Conservation (phyloP, 1,140 invertebrate species). For the Cyrtorhinus lividipennis region DNA sequence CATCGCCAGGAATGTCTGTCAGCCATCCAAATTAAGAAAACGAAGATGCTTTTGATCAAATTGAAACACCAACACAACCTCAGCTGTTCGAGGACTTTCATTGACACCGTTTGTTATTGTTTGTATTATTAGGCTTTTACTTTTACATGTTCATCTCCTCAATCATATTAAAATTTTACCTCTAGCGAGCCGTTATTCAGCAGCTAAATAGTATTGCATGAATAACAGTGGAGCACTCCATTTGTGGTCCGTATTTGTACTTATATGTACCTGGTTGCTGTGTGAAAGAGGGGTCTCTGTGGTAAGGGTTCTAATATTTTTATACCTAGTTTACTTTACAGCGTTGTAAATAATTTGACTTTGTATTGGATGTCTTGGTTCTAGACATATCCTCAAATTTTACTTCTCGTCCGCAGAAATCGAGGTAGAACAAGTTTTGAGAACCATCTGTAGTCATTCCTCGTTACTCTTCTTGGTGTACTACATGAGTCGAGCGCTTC, state of each 20-base stretch:
- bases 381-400: too few species aligned
- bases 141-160: not conserved
- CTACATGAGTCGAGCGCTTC: not conserved
- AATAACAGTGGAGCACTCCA: not conserved
- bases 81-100: not conserved
- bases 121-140: not conserved
- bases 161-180: too few species aligned
- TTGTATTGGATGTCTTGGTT: too few species aligned
- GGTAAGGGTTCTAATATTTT: too few species aligned
- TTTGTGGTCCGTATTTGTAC: too few species aligned
- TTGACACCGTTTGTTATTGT: not conserved
- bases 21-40: not conserved
- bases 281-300: too few species aligned
- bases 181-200: not conserved
- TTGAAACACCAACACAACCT: not conserved
- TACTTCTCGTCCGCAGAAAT: too few species aligned
- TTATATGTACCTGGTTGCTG: too few species aligned
- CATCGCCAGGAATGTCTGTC: not conserved
- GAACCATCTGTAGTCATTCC: not conserved
- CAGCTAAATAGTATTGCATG: not conserved
- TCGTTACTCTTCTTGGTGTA: not conserved
- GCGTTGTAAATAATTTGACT: too few species aligned
- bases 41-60: not conserved
- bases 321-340: too few species aligned
- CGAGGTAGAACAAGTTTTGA: not conserved